Evolutionary conservation across 2,797 vertebrate species (phyloP), one percentile per base, ranked within the genome.

Genomic region (Gallinago solitaria): DNA sequence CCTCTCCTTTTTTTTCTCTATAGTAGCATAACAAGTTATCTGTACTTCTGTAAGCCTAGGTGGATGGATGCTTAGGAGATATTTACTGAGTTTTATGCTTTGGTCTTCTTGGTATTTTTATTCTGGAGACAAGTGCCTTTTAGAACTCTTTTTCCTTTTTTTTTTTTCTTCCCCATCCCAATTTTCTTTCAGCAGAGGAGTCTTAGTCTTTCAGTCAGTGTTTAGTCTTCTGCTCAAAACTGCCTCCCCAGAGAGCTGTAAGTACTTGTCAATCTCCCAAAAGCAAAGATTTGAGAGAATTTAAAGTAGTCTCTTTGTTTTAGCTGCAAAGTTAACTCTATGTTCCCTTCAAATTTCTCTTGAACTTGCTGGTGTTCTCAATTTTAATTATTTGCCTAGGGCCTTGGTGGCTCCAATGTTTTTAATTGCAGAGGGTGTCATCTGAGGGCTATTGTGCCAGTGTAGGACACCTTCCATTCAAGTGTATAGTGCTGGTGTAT

Each of bases 151-250:
- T 37, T 32, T 10, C 4, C 4, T 30, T 37, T 50, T 33, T 30
- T 37, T 20, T 30, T 18, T 60, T 50, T 33, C 79, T 28, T 18
- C 7, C 6, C 9, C 14, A 41, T 65, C 12, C 7, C 27, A 27
- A 10, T 69, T 80, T 88, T 61, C 56, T 88, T 93, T 86, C 76
- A 88, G 48, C 17, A 86, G 30, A 67, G 24, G 4, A 83, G 21
- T 80, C 68, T 60, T 90, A 80, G 21, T 80, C 60, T 60, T 90
- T 85, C 73, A 80, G 35, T 51, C 43, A 56, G 11, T 78, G 57
- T 75, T 78, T 74, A 74, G 70, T 56, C 35, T 91, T 91, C 63
- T 83, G 53, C 61, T 88, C 69, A 81, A 60, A 93, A 77, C 45
- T 7, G 11, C 19, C 13, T 85, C 69, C 25, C 59, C 43, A 53